phyloP scores from a whole-genome alignment of 2,113 vertebrate species.

The Dipodomys spectabilis region DNA sequence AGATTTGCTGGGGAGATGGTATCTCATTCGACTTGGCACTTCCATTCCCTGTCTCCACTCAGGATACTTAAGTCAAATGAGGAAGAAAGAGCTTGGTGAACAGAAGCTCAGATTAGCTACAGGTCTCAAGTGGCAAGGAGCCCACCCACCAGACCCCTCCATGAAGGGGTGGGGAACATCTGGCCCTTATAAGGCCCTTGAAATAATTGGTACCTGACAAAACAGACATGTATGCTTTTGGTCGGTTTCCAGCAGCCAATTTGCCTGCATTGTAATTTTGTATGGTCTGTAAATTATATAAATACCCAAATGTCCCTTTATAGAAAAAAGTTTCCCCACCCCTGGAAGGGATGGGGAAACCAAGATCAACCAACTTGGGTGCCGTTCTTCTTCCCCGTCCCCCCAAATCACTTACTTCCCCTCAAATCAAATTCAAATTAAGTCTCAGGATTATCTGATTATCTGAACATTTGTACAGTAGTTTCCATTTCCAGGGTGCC shows the following conservation, averaged over 20 bases:
- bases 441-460: neutral
- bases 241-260: no score
- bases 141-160: no score
- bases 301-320: no score
- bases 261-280: no score
- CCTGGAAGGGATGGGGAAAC: neutral
- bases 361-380: neutral
- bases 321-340: no score
- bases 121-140: neutral
- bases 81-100: neutral
- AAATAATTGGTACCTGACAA: no score
- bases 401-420: neutral
- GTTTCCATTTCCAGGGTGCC: neutral
- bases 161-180: no score
- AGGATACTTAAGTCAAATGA: neutral
- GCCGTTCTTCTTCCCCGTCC: neutral
- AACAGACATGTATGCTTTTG: no score
- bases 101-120: neutral
- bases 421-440: neutral
- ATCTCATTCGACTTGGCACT: neutral
- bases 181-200: no score
- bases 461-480: neutral
- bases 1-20: neutral
- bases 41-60: neutral
- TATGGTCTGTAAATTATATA: no score